phyloP scores from a whole-genome alignment of 2,113 vertebrate species.

The Ameiurus melas region DNA sequence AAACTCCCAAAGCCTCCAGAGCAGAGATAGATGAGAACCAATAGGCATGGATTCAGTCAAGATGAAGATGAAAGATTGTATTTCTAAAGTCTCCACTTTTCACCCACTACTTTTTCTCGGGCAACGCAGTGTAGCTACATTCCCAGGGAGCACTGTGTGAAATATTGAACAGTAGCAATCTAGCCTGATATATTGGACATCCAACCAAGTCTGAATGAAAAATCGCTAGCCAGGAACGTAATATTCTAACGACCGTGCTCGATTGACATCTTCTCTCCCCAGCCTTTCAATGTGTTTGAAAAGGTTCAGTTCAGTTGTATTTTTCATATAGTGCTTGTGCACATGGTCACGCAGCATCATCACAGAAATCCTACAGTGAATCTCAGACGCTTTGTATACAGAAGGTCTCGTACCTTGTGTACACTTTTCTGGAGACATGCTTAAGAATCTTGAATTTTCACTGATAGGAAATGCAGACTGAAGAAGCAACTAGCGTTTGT shows the following conservation, averaged over 20 bases:
- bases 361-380: neutral
- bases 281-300: neutral
- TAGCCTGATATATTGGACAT: neutral
- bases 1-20: conserved; percentile 14
- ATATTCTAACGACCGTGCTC: neutral
- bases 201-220: conserved; percentile 2
- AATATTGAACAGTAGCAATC: conserved; percentile 17
- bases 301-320: neutral
- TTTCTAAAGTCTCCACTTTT: conserved; percentile 15
- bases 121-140: neutral
- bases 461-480: neutral
- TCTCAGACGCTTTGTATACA: neutral
- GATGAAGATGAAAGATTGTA: conserved; percentile 19
- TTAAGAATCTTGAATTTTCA: neutral
- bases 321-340: neutral
- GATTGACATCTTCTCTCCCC: neutral
- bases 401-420: neutral
- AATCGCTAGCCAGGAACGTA: neutral
- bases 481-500: neutral
- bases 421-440: neutral
- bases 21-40: conserved; percentile 12
- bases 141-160: neutral
- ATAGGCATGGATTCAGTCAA: conserved; percentile 13
- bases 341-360: neutral
- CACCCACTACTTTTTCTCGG: neutral